These are phyloP conservation scores for Microcebus murinus DNA, from an alignment of 2,113 vertebrate genomes.

Conservation along the genomic window DNA sequence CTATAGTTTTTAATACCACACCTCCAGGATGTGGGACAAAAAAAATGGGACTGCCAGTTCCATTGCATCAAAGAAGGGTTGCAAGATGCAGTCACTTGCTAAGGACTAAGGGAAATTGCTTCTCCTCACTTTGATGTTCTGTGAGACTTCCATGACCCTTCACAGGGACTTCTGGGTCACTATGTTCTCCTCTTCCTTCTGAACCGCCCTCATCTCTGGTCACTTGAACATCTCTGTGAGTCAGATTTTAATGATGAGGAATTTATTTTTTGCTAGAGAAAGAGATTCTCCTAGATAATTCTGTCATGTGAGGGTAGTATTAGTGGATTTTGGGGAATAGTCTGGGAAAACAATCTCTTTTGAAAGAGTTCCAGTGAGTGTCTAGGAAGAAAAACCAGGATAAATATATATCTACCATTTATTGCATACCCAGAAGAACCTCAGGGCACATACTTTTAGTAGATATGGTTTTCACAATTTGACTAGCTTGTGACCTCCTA, in stretches of 20 bases:
- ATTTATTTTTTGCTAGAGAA: conserved; percentile 79
- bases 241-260: conserved; percentile 75
- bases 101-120: conserved; percentile 59
- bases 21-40: conserved; percentile 14
- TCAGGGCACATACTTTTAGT: neutral
- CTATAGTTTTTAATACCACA: conserved; percentile 27
- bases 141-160: conserved; percentile 71
- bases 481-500: neutral
- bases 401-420: neutral
- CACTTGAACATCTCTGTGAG: conserved; percentile 65
- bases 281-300: conserved; percentile 74
- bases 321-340: conserved; percentile 5
- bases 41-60: conserved; percentile 47
- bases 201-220: conserved; percentile 56
- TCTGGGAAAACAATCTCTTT: conserved; percentile 47
- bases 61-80: conserved; percentile 55
- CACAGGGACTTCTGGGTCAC: conserved; percentile 78
- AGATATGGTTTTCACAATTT: neutral
- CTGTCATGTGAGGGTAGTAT: conserved; percentile 10
- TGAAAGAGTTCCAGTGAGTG: conserved; percentile 26
- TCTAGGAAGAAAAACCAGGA: neutral
- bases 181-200: conserved; percentile 72
- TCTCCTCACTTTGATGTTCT: conserved; percentile 80
- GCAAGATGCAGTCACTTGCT: conserved; percentile 42
- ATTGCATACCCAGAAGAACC: neutral